phyloP scores from a whole-genome alignment of 2,797 vertebrate genomes.

The Pangasius macronema region DNA sequence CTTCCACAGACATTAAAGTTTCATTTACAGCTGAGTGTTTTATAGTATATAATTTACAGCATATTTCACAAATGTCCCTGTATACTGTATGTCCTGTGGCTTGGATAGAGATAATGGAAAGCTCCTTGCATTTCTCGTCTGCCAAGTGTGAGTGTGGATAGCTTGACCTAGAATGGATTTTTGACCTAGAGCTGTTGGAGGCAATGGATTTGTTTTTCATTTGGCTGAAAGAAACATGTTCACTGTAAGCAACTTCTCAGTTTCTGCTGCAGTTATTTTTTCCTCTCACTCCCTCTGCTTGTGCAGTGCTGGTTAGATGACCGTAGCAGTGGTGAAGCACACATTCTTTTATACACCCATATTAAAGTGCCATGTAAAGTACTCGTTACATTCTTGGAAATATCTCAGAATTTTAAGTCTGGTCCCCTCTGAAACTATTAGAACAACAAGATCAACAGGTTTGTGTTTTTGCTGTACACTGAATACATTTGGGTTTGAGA shows the following conservation, averaged over 20 bases:
- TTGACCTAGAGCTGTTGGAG: neutral
- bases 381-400: neutral
- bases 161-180: neutral
- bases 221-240: neutral
- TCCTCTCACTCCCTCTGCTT: neutral
- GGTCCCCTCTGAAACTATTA: neutral
- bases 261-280: neutral
- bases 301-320: neutral
- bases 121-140: neutral
- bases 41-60: too few species aligned
- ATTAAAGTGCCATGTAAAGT: neutral
- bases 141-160: neutral
- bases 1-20: constrained; percentile 10
- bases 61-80: too few species aligned
- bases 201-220: constrained; percentile 2
- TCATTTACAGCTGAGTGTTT: neutral
- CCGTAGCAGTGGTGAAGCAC: neutral
- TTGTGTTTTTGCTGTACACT: neutral
- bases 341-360: neutral
- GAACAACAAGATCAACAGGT: neutral
- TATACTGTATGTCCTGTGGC: neutral
- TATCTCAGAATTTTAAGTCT: neutral
- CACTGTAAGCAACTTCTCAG: neutral
- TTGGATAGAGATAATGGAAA: neutral
- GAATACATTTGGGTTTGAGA: neutral